Percentiles rank a stretch among this genome's conserved stretches.
Conservation (phyloP, 2,888 invertebrate genomes). For the Plutella xylostella region DNA sequence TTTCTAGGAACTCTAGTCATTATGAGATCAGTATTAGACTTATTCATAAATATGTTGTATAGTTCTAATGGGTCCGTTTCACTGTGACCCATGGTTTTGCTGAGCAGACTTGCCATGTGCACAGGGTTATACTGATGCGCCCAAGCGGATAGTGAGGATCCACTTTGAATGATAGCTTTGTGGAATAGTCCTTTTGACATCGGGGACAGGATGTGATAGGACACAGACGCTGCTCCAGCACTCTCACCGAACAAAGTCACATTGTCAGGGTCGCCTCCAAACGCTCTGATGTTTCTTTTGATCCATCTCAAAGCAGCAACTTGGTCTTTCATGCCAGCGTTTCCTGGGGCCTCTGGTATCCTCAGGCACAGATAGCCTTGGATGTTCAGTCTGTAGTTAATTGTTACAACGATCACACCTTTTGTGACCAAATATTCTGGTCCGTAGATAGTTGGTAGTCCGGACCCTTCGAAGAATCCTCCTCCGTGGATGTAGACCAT, state of each 20-base stretch:
- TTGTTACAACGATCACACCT: conserved; percentile 41
- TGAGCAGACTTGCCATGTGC: conserved; percentile 37
- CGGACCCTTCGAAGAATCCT: conserved; percentile 43
- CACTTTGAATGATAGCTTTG: conserved; percentile 49
- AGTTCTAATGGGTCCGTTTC: conserved; percentile 36
- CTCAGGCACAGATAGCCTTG: conserved; percentile 45
- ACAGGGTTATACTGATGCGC: conserved; percentile 41
- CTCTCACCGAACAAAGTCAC: conserved; percentile 54
- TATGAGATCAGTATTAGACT: conserved; percentile 37
- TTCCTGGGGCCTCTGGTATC: conserved; percentile 48
- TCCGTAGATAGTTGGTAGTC: conserved; percentile 33
- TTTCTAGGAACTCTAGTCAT: conserved; percentile 20
- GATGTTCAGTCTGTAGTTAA: conserved; percentile 51
- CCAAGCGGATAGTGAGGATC: conserved; percentile 44
- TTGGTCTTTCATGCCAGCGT: conserved; percentile 49
- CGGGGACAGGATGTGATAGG: conserved; percentile 42
- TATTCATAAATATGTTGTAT: conserved; percentile 35
- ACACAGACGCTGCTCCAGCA: conserved; percentile 45
- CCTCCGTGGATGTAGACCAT: conserved; percentile 58
- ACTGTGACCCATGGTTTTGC: conserved; percentile 36
- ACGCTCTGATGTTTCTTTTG: conserved; percentile 34
- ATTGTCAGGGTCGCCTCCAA: conserved; percentile 46
- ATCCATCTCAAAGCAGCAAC: conserved; percentile 48
- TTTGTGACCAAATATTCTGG: conserved; percentile 42
- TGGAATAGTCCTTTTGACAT: conserved; percentile 52